Percentiles rank a stretch among this genome's conserved stretches.
Conservation (phyloP, 2,888 invertebrate species). For the Sturmia bella region DNA sequence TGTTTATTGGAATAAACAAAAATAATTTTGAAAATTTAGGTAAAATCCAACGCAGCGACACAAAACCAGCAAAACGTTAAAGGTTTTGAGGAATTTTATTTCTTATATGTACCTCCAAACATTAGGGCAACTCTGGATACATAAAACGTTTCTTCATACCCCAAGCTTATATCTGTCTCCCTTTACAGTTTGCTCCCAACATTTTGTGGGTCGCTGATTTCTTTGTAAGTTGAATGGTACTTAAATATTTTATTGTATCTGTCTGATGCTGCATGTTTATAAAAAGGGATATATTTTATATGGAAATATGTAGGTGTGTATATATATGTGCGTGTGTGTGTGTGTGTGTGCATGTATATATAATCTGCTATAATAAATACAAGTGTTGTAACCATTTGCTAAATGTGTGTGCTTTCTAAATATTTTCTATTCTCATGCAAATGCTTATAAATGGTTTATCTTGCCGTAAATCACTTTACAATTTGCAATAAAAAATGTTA, state of each 20-base stretch:
- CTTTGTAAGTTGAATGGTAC: conserved; percentile 64
- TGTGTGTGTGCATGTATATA: conserved; percentile 71
- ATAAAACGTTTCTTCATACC: background rate
- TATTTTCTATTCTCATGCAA: conserved; percentile 76
- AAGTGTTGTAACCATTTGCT: conserved; percentile 78
- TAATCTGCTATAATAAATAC: conserved; percentile 78
- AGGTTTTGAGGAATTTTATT: too few species aligned
- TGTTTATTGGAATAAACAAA: too few species aligned
- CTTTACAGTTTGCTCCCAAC: conserved; percentile 61
- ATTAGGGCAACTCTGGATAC: conserved; percentile 37
- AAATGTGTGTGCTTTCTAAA: conserved; percentile 52
- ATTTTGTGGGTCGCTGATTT: conserved; percentile 72
- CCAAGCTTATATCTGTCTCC: conserved; percentile 1
- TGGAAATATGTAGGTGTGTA: background rate
- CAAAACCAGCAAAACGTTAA: too few species aligned
- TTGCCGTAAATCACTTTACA: conserved; percentile 82
- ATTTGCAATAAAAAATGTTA: conserved; percentile 74
- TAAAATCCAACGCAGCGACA: too few species aligned
- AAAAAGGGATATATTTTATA: too few species aligned
- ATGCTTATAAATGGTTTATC: conserved; percentile 80
- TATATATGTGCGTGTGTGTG: background rate
- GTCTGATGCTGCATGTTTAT: background rate
- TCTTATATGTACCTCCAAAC: too few species aligned
- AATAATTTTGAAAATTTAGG: too few species aligned
- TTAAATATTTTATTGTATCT: conserved; percentile 36